Conservation (phyloP, 2,888 invertebrate genomes). For the Drosophila setosimentum region DNA sequence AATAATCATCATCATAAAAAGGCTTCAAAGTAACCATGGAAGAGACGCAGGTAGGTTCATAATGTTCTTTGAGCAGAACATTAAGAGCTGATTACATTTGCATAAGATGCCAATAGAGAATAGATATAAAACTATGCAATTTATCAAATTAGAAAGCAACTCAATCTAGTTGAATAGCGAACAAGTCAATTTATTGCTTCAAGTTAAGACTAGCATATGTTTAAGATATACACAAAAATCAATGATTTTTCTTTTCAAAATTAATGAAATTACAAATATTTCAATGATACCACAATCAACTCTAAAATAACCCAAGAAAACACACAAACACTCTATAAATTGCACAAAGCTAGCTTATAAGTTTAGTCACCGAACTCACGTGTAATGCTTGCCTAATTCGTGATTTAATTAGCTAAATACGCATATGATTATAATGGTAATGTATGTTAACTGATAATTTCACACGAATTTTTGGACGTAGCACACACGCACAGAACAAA, state of each 20-base stretch:
- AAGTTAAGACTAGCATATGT: background rate
- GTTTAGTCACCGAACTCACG: conserved; percentile 17
- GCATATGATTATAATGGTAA: conserved; percentile 36
- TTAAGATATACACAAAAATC: background rate
- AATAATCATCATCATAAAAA: conserved; percentile 9
- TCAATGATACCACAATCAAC: background rate
- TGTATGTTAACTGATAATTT: conserved; percentile 37
- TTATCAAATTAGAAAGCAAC: background rate
- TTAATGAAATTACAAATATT: background rate
- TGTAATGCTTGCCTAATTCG: conserved; percentile 33
- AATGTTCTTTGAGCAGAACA: background rate
- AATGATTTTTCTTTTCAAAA: background rate
- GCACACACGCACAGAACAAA: conserved; percentile 31
- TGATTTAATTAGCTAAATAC: conserved; percentile 23
- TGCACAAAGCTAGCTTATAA: conserved; percentile 32
- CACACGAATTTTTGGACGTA: conserved; percentile 46
- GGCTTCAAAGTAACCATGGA: conserved; percentile 14
- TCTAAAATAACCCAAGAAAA: background rate
- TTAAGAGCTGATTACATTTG: conserved; percentile 1
- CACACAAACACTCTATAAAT: conserved; percentile 7
- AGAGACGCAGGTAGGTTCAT: conserved; percentile 10
- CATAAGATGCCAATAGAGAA: background rate
- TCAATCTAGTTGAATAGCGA: background rate
- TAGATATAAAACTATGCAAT: background rate
- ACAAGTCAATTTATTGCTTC: background rate